Percentiles rank a stretch among this genome's conserved stretches.
These are phyloP conservation scores for Ophonus ardosiacus DNA, from an alignment of 2,888 invertebrate genomes.

Conservation along the genomic window DNA sequence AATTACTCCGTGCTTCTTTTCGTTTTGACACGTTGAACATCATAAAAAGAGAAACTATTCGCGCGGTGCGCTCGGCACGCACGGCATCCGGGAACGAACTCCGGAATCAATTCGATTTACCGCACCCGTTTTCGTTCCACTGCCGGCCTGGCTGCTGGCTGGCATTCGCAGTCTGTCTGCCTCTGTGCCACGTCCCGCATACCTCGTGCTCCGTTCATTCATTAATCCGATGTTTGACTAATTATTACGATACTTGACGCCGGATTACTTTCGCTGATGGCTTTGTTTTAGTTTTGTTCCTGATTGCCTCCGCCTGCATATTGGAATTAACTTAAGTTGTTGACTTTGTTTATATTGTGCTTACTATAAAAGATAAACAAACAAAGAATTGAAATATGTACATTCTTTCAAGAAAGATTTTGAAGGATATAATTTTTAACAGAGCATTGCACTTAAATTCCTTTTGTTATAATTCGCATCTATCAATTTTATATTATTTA, in stretches of 20 bases:
- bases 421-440: too few relatives aligned
- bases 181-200: neutral
- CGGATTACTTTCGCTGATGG: slow-evolving; percentile 16
- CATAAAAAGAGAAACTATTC: slow-evolving; percentile 44
- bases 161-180: too few relatives aligned
- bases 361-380: too few relatives aligned
- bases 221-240: slow-evolving; percentile 40
- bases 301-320: neutral
- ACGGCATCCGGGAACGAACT: slow-evolving; percentile 41
- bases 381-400: too few relatives aligned
- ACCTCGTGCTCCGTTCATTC: neutral
- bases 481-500: too few relatives aligned
- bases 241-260: slow-evolving; percentile 40
- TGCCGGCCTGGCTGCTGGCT: neutral
- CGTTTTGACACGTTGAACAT: slow-evolving; percentile 49
- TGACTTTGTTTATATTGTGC: too few relatives aligned
- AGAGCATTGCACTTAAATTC: too few relatives aligned
- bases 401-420: too few relatives aligned
- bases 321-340: neutral
- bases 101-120: slow-evolving; percentile 44
- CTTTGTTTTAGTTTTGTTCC: slow-evolving; percentile 3
- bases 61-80: slow-evolving; percentile 30
- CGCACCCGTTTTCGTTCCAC: slow-evolving; percentile 16
- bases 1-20: slow-evolving; percentile 42
- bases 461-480: too few relatives aligned